A percentile compares a stretch with the other conserved stretches of the same genome.
Conservation (phyloP, 2,113 vertebrate species). For the Corvus cornix region DNA sequence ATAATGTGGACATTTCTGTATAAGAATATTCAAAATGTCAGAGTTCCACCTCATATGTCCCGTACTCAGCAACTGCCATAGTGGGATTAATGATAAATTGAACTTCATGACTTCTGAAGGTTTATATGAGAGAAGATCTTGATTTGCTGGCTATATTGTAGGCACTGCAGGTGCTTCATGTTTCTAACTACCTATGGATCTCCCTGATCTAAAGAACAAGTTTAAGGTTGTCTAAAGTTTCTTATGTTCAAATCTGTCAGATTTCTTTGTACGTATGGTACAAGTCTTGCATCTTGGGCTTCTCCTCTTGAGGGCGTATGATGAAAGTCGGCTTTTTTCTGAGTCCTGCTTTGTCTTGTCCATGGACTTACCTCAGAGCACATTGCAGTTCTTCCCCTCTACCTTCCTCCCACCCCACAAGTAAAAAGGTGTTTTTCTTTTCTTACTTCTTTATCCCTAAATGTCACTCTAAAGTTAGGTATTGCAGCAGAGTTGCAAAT, state of each 20-base stretch:
- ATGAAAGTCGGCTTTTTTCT: neutral
- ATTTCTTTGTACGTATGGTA: neutral
- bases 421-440: neutral
- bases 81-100: neutral
- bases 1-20: neutral
- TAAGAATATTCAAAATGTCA: neutral
- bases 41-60: neutral
- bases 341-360: neutral
- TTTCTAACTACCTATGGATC: neutral
- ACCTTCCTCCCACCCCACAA: accelerated
- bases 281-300: neutral
- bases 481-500: neutral
- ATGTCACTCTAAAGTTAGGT: neutral
- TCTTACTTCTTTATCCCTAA: neutral
- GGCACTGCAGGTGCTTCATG: neutral
- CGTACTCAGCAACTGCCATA: neutral
- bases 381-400: neutral
- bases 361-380: neutral
- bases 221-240: neutral
- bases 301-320: neutral
- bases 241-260: neutral
- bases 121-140: neutral
- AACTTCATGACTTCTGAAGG: neutral
- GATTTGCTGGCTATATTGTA: neutral
- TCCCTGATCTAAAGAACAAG: neutral